Evolutionary conservation across 2,797 vertebrate genomes (phyloP).

Genomic region (Cygnus olor): DNA sequence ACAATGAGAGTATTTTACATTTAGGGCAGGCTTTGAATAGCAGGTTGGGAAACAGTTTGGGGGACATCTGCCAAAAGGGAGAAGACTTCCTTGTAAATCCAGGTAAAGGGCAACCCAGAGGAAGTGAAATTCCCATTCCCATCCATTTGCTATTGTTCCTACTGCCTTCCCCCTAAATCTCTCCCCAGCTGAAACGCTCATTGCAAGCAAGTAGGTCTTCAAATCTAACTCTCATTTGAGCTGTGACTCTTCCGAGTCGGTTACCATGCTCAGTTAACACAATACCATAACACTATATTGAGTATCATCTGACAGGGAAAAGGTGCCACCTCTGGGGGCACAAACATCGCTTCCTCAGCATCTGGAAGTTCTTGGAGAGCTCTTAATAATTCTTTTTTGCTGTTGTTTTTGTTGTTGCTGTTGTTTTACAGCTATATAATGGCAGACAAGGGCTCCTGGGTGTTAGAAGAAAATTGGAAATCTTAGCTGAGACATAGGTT

Average conservation of each 20-base stretch:
- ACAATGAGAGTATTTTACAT: not conserved
- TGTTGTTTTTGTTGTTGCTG: no score
- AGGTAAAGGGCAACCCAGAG: not conserved
- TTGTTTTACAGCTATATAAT: not conserved
- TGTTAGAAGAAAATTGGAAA: not conserved
- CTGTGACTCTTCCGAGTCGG: not conserved
- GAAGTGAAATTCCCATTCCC: not conserved
- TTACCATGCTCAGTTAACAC: not conserved
- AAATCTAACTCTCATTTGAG: conserved; percentile 10
- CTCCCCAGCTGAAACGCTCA: not conserved
- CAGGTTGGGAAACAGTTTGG: not conserved
- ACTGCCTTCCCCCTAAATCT: not conserved
- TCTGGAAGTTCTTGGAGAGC: conserved; percentile 29
- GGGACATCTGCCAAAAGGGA: not conserved
- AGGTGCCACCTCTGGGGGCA: not conserved
- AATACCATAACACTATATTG: not conserved
- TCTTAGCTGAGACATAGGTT: not conserved
- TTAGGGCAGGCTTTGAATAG: not conserved
- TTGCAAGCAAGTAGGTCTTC: not conserved
- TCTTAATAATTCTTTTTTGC: conserved; percentile 10
- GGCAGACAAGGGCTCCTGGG: not conserved
- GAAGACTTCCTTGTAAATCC: not conserved
- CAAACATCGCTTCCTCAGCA: conserved; percentile 29
- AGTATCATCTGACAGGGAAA: not conserved
- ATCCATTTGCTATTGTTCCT: not conserved